Evolutionary conservation across 2,113 vertebrate genomes (phyloP).

Genomic region (Raja brachyura): DNA sequence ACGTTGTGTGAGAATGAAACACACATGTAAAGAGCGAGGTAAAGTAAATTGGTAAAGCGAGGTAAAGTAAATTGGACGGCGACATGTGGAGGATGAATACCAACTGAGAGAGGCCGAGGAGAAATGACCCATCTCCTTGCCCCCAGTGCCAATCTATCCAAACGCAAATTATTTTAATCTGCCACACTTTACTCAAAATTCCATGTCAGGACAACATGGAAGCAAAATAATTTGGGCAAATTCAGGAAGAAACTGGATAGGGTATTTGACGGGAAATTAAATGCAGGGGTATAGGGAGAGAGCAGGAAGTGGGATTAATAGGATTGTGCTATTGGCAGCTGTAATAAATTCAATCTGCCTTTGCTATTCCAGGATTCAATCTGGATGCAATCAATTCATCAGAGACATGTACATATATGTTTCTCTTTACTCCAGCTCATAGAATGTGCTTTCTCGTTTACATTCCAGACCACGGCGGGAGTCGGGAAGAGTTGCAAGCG

Average conservation of each 20-base stretch:
- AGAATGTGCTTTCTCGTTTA: not conserved
- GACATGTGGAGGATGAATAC: not conserved
- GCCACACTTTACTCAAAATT: not conserved
- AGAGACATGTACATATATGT: no score
- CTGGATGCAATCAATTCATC: not conserved
- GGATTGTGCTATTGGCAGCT: no score
- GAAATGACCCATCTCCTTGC: not conserved
- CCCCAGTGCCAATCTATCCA: not conserved
- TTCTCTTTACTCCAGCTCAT: not conserved
- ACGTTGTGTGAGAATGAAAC: not conserved
- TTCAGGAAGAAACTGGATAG: no score
- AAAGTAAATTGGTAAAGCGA: no score
- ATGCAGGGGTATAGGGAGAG: no score
- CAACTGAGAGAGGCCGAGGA: not conserved
- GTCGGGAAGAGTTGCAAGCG: conserved; percentile 54
- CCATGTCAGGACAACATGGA: not conserved
- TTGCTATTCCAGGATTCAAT: no score
- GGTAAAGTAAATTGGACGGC: not conserved
- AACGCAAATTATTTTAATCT: not conserved
- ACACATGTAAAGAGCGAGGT: not conserved
- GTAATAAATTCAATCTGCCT: no score
- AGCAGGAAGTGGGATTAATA: no score
- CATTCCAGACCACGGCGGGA: not conserved
- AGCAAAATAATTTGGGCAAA: not conserved
- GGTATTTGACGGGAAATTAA: no score